These are phyloP conservation scores for Cerastoderma edule DNA, from an alignment of 2,888 invertebrate genomes.

Conservation along the genomic window DNA sequence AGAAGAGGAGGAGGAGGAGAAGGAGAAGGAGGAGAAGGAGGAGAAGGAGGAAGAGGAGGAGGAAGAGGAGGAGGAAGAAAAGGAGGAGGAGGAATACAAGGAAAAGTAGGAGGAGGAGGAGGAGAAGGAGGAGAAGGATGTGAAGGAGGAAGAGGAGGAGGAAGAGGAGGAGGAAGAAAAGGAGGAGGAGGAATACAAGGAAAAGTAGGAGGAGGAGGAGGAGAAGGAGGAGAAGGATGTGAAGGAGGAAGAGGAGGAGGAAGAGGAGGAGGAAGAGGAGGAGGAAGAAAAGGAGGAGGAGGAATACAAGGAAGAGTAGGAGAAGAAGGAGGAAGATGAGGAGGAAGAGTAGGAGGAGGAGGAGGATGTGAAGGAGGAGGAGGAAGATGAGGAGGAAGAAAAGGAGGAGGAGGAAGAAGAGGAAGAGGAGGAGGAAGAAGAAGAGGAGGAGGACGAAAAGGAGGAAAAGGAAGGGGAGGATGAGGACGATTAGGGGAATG, in stretches of 20 bases:
- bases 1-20: not conserved
- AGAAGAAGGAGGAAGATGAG: slow-evolving; percentile 71
- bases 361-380: slow-evolving; percentile 13
- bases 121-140: too few species aligned
- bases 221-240: not conserved
- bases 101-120: too few species aligned
- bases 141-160: slow-evolving; percentile 2
- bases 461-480: not conserved
- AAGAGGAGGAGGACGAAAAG: not conserved
- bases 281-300: not conserved
- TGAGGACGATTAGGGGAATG: not conserved
- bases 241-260: not conserved
- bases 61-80: too few species aligned
- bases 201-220: not conserved
- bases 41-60: too few species aligned
- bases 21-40: not conserved
- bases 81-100: too few species aligned
- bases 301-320: not conserved
- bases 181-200: not conserved
- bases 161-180: not conserved
- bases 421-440: not conserved
- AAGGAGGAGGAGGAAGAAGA: not conserved
- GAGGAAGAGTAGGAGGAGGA: slow-evolving; percentile 85
- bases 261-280: not conserved
- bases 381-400: slow-evolving; percentile 15